A percentile compares a stretch with the other conserved stretches of the same genome.
Evolutionary conservation across 2,113 vertebrate genomes (phyloP).

Genomic region (Zonotrichia leucophrys): DNA sequence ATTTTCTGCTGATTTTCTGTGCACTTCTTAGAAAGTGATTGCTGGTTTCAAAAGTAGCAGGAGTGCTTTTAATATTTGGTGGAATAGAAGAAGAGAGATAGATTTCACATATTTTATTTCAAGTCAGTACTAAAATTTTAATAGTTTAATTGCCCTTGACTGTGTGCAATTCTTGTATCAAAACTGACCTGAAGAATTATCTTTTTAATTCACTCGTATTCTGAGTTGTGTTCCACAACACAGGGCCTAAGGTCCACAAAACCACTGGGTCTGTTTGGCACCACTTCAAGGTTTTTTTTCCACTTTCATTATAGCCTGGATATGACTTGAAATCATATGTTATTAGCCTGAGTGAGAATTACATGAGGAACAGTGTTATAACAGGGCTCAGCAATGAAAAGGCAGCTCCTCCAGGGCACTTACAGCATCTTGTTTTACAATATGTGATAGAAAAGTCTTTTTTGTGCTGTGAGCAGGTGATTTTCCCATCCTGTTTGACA

Average conservation of each 20-base stretch:
- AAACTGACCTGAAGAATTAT: not conserved
- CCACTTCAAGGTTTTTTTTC: not conserved
- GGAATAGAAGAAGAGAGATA: not conserved
- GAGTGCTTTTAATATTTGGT: not conserved
- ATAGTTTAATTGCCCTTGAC: not conserved
- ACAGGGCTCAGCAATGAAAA: not conserved
- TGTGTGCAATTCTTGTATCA: not conserved
- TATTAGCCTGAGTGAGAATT: slow-evolving; percentile 24
- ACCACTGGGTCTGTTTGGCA: not conserved
- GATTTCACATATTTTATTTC: not conserved
- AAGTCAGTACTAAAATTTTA: not conserved
- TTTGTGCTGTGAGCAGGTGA: not conserved
- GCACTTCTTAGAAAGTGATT: not conserved
- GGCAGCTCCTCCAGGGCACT: not conserved
- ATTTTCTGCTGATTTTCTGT: not conserved
- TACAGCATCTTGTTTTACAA: not conserved
- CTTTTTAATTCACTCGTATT: not conserved
- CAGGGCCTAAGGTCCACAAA: not conserved
- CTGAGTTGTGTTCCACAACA: not conserved
- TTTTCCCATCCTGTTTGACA: not conserved
- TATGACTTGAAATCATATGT: not conserved
- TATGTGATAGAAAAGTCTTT: not conserved
- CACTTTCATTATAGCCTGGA: not conserved
- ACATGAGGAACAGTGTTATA: not conserved
- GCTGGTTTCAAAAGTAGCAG: not conserved